Evolutionary conservation across 2,113 vertebrate genomes (phyloP).

Genomic region (Ophthalmolycus amberensis): DNA sequence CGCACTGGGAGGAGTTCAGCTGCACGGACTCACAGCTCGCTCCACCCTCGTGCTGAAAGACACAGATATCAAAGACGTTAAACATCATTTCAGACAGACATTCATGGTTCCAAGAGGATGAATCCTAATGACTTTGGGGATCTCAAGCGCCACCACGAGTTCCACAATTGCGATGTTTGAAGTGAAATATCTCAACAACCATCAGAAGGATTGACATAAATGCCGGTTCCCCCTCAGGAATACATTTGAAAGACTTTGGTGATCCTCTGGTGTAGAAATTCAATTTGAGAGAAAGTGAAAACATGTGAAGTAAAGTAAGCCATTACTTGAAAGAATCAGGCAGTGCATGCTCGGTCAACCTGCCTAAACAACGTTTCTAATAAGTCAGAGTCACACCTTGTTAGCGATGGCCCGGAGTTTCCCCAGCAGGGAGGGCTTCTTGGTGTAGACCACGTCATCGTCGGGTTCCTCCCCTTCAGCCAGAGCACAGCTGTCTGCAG

Average conservation of each 20-base stretch:
- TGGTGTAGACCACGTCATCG: conserved; percentile 93
- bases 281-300: not conserved
- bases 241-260: no score
- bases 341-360: not conserved
- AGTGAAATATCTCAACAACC: no score
- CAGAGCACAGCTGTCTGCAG: conserved; percentile 96
- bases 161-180: no score
- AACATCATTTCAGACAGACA: no score
- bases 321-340: not conserved
- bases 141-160: no score
- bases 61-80: not conserved
- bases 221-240: no score
- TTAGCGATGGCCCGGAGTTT: conserved; percentile 95
- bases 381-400: conserved; percentile 81
- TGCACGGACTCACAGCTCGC: conserved; percentile 77
- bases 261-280: not conserved
- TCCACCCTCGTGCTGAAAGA: conserved; percentile 67
- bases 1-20: conserved; percentile 75
- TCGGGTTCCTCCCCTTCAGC: conserved; percentile 95
- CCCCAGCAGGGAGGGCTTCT: conserved; percentile 90
- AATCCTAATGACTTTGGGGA: no score
- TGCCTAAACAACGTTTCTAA: not conserved
- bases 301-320: not conserved
- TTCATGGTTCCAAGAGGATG: no score
- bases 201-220: no score